Evolutionary conservation across 2,797 vertebrate genomes (phyloP), one percentile per base, ranked within the genome.

Genomic region (Thalassophryne amazonica): DNA sequence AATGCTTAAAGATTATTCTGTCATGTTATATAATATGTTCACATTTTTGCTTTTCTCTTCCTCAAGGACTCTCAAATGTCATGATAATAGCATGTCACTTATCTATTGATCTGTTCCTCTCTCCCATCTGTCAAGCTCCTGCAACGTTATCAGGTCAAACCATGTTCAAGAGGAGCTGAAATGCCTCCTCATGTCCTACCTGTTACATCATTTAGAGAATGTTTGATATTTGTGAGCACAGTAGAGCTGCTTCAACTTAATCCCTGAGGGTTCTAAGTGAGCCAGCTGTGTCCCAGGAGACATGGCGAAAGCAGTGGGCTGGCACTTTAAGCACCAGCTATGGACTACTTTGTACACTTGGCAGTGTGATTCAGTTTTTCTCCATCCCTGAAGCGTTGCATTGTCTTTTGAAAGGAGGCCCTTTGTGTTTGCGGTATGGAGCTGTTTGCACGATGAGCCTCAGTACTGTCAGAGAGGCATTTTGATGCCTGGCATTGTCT

Each of bases 381-480:
- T 60, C 37, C 0, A 53, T 73, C 83, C 79, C 81, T 79, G 58
- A 82, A 84, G 84, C 63, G 36, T 27, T 65, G 69, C 80, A 79
- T 85, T 86, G 81, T 86, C 78, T 81, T 80, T 73, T 70, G 65
- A 80, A 77, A 74, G 47, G 40, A 64, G 66, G 41, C 56, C 65
- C 76, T 81, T 80, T 86, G 77, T 80, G 69, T 64, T 73, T 38
- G 58, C 14, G n/a, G 64, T 36, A 35, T 62, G 65, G 76, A 67
- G 67, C 54, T 2, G 54, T 74, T 74, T 72, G 73, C 80, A 77
- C 70, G 74, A 77, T 63, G 74, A 84, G 72, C 57, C 51, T 49
- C 66, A 65, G 68, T 49, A 57, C 66, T 78, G 75, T 82, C 73
- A 73, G 37, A 48, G 45, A 69, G 55, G 50, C 50, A 59, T 81